Conservation (phyloP, 2,113 vertebrate species). For the Sphaerodactylus townsendi region DNA sequence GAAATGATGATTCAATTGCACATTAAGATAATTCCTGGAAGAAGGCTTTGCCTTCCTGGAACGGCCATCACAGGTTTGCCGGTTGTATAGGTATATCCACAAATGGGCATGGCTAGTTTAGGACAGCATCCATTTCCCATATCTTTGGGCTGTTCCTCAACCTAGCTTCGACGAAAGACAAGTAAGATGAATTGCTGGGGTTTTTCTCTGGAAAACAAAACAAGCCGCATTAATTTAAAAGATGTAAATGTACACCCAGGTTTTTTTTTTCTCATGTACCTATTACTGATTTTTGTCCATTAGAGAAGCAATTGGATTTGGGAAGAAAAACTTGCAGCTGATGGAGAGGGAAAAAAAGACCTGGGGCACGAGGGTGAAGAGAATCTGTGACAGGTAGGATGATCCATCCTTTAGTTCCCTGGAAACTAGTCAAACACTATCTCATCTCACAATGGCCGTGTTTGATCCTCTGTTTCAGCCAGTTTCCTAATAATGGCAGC, state of each 20-base stretch:
- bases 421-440: constrained; percentile 93
- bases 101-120: constrained; percentile 33
- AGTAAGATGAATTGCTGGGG: not conserved
- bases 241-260: constrained; percentile 43
- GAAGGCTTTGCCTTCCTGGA: constrained; percentile 59
- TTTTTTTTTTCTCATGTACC: constrained; percentile 68
- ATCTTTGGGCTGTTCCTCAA: constrained; percentile 15
- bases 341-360: constrained; percentile 73
- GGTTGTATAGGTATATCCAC: constrained; percentile 39
- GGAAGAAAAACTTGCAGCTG: constrained; percentile 82
- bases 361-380: constrained; percentile 74
- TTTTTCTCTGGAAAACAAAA: constrained; percentile 59
- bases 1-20: constrained; percentile 74
- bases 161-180: constrained; percentile 54
- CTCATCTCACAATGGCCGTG: constrained; percentile 86
- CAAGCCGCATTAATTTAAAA: constrained; percentile 32
- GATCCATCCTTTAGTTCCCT: constrained; percentile 85
- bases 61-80: constrained; percentile 46
- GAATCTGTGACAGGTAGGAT: constrained; percentile 90
- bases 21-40: constrained; percentile 74
- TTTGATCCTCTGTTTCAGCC: constrained; percentile 88
- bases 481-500: constrained; percentile 95
- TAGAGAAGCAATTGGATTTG: constrained; percentile 76
- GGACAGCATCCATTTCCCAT: constrained; percentile 39
- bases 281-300: constrained; percentile 72